Evolutionary conservation across 2,113 vertebrate genomes (phyloP).

Genomic region (Zosterops japonicus): DNA sequence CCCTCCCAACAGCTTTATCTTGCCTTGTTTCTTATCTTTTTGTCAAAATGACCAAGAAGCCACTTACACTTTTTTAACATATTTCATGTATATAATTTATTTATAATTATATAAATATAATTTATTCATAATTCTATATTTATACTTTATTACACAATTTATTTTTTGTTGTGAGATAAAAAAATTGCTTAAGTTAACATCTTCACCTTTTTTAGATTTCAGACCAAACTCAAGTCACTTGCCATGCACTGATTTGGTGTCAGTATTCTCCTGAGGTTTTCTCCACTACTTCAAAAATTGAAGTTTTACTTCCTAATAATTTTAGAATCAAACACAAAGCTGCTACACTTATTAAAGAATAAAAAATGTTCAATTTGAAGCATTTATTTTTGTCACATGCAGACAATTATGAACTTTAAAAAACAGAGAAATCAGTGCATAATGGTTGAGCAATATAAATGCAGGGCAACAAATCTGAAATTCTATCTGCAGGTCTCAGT

Average conservation of each 20-base stretch:
- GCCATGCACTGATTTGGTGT: accelerated
- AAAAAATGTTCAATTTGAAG: neutral
- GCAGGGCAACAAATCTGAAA: neutral
- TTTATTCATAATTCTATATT: neutral
- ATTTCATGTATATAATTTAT: neutral
- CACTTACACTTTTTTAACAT: neutral
- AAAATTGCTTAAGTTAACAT: neutral
- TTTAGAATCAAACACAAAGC: neutral
- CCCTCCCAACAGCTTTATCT: neutral
- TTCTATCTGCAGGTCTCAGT: constrained; percentile 5
- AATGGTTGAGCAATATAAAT: neutral
- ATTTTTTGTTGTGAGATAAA: neutral
- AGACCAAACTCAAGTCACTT: neutral
- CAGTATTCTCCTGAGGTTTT: neutral
- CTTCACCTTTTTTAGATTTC: neutral
- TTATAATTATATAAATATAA: neutral
- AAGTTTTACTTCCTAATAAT: neutral
- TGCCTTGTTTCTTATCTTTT: neutral
- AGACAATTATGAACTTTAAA: neutral
- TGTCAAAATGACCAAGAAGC: neutral
- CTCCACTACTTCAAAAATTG: neutral
- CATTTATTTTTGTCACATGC: neutral
- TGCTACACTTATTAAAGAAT: neutral
- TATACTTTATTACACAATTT: neutral
- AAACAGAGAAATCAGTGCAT: neutral